Evolutionary conservation across 2,797 vertebrate genomes (phyloP).

Genomic region (Epinephelus malabaricus): DNA sequence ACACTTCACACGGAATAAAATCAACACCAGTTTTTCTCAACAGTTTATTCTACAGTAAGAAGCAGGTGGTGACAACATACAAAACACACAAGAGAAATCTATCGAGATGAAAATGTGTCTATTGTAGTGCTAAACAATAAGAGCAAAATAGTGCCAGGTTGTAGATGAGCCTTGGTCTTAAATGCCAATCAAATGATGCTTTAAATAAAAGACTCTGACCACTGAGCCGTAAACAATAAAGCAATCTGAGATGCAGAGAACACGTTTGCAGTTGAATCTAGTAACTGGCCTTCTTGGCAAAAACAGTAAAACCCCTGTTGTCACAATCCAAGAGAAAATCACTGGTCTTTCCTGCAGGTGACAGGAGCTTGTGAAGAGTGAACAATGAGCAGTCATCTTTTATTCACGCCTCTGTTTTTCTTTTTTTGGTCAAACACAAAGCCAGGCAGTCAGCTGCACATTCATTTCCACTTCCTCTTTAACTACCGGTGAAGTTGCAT

Average conservation of each 20-base stretch:
- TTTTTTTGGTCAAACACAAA: constrained; percentile 2
- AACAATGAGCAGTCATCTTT: constrained; percentile 42
- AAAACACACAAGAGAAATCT: background rate
- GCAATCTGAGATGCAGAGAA: constrained; percentile 13
- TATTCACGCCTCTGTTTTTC: constrained; percentile 31
- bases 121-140: background rate
- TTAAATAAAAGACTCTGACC: constrained; percentile 18
- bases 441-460: constrained; percentile 9
- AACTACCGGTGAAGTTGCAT: constrained; percentile 23
- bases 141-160: background rate
- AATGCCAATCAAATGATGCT: background rate
- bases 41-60: background rate
- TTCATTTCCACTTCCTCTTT: constrained; percentile 22
- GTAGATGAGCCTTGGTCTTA: background rate
- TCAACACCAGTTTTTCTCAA: background rate
- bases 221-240: constrained; percentile 23
- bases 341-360: constrained; percentile 8
- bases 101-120: background rate
- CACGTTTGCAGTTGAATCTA: background rate
- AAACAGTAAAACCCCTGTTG: background rate
- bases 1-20: constrained; percentile 9
- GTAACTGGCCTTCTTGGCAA: background rate
- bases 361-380: constrained; percentile 25
- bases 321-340: constrained; percentile 39
- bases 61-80: background rate